Percentiles rank a stretch among this genome's conserved stretches.
Conservation (phyloP, 2,888 invertebrate species). For the Ephialtes manifestator region DNA sequence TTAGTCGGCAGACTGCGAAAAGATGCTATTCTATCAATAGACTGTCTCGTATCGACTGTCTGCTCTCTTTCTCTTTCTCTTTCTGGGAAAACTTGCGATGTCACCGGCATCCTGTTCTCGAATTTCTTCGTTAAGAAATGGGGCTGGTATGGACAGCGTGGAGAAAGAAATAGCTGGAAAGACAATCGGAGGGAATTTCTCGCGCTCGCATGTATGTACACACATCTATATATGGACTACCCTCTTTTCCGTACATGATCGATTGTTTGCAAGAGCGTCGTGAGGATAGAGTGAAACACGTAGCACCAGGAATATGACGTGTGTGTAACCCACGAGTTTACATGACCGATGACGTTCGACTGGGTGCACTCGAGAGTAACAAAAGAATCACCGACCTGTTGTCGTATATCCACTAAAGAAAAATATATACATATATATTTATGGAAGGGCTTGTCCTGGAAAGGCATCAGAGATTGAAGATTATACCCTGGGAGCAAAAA, state of each 20-base stretch:
- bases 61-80: no score
- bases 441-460: background rate
- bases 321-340: background rate
- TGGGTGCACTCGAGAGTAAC: background rate
- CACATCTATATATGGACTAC: background rate
- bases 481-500: background rate
- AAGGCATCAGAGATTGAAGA: background rate
- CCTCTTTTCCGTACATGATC: constrained; percentile 11
- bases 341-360: constrained; percentile 28
- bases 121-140: background rate
- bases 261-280: constrained; percentile 26
- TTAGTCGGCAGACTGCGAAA: constrained; percentile 4
- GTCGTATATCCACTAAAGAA: background rate
- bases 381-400: background rate
- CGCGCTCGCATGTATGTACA: constrained; percentile 4
- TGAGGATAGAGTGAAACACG: constrained; percentile 7
- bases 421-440: background rate
- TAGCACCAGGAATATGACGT: constrained; percentile 12
- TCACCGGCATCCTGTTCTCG: background rate
- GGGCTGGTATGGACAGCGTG: background rate
- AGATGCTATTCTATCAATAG: background rate
- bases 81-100: background rate
- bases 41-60: background rate
- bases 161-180: constrained; percentile 22
- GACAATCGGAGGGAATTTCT: constrained; percentile 24